These are phyloP conservation scores for Parauchenoglanis ngamensis DNA, from an alignment of 2,797 vertebrate species.

Conservation along the genomic window DNA sequence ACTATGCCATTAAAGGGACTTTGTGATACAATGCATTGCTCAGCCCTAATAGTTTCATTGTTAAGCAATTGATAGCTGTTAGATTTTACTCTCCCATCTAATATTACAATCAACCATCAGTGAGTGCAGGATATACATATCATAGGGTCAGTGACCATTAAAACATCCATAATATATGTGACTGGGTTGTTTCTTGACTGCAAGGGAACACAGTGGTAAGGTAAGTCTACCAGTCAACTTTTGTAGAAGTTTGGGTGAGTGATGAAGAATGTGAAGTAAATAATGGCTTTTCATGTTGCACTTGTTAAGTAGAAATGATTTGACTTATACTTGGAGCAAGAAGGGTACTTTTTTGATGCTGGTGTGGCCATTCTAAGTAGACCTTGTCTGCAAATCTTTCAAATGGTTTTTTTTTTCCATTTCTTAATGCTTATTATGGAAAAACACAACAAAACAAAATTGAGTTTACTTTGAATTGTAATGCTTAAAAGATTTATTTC, in stretches of 20 bases:
- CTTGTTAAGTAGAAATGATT: conserved; percentile 5
- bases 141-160: background rate
- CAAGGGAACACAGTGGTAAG: background rate
- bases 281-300: background rate
- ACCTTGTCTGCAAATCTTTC: background rate
- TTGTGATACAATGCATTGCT: background rate
- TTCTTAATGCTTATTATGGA: background rate
- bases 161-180: background rate
- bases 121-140: background rate
- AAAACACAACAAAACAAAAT: background rate
- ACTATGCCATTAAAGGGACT: background rate
- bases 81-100: background rate
- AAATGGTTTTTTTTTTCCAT: background rate
- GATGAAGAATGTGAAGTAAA: background rate
- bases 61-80: background rate
- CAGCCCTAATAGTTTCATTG: background rate
- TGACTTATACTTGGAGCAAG: background rate
- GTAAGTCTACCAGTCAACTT: background rate
- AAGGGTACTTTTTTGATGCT: background rate
- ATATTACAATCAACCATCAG: background rate
- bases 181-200: conserved; percentile 3
- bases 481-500: background rate
- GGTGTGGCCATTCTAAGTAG: background rate
- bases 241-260: background rate
- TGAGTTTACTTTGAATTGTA: background rate